These are phyloP conservation scores for Monochamus saltuarius DNA, from an alignment of 1,140 invertebrate species.

Conservation along the genomic window DNA sequence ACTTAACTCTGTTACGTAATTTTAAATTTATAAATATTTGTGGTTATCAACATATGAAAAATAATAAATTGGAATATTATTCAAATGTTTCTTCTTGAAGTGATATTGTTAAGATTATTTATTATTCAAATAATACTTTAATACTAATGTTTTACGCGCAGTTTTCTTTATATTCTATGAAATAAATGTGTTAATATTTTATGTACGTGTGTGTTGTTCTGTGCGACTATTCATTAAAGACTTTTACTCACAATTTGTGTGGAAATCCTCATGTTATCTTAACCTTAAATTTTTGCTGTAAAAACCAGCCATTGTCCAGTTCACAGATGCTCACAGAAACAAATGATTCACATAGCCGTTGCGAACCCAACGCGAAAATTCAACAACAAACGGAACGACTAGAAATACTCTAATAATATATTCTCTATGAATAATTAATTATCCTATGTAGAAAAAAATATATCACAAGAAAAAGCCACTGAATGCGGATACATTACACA, in stretches of 20 bases:
- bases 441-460: conserved; percentile 9
- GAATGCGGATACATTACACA: conserved; percentile 8
- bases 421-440: not conserved
- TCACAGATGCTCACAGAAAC: conserved; percentile 9
- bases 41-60: too few relatives aligned
- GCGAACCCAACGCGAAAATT: conserved; percentile 9
- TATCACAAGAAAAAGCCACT: conserved; percentile 15
- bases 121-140: too few relatives aligned
- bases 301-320: conserved; percentile 19
- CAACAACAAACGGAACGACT: conserved; percentile 4
- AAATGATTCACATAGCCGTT: conserved; percentile 15
- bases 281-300: conserved; percentile 26
- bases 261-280: conserved; percentile 44
- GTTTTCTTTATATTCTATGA: too few relatives aligned
- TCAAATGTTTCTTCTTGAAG: too few relatives aligned
- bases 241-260: conserved; percentile 36
- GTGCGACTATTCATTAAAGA: not conserved
- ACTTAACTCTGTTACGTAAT: too few relatives aligned
- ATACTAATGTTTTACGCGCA: too few relatives aligned
- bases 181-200: too few relatives aligned
- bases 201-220: too few relatives aligned
- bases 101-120: too few relatives aligned
- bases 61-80: too few relatives aligned
- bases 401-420: not conserved
- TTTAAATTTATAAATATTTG: too few relatives aligned